Conservation (phyloP, 2,797 vertebrate species). For the Trachops cirrhosus region DNA sequence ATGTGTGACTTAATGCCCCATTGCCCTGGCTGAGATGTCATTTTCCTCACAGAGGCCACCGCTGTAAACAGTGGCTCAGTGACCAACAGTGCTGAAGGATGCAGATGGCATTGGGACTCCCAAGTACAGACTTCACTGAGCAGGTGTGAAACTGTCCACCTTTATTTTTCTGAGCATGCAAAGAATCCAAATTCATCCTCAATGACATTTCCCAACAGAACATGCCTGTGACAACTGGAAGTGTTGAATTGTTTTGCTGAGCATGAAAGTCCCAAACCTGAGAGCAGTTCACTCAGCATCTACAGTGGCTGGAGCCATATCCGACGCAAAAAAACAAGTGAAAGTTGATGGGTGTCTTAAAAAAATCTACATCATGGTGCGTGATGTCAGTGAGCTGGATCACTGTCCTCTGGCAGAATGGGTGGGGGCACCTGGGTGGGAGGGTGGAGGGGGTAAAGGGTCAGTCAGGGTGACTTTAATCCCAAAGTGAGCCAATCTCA, state of each 20-base stretch:
- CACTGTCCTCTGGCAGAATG: fast-evolving
- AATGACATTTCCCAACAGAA: neutral
- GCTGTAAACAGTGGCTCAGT: neutral
- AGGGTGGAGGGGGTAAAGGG: neutral
- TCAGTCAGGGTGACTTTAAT: neutral
- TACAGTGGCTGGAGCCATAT: too few relatives aligned
- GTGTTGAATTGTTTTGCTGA: neutral
- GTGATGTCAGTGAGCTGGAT: neutral
- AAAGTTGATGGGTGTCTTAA: neutral
- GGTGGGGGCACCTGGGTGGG: too few relatives aligned
- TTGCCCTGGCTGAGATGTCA: neutral
- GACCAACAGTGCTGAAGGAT: neutral
- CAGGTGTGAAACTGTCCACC: neutral
- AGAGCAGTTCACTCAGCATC: too few relatives aligned
- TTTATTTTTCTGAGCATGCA: neutral
- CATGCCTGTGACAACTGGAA: neutral
- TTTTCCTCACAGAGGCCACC: neutral
- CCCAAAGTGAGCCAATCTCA: neutral
- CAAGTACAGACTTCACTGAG: neutral
- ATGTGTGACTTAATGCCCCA: fast-evolving
- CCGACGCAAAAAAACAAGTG: neutral
- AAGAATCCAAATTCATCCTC: neutral
- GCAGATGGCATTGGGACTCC: fast-evolving
- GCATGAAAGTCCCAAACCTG: neutral
- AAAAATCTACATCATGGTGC: neutral